Evolutionary conservation across 2,888 invertebrate genomes (phyloP).

Genomic region (Noctua janthe): DNA sequence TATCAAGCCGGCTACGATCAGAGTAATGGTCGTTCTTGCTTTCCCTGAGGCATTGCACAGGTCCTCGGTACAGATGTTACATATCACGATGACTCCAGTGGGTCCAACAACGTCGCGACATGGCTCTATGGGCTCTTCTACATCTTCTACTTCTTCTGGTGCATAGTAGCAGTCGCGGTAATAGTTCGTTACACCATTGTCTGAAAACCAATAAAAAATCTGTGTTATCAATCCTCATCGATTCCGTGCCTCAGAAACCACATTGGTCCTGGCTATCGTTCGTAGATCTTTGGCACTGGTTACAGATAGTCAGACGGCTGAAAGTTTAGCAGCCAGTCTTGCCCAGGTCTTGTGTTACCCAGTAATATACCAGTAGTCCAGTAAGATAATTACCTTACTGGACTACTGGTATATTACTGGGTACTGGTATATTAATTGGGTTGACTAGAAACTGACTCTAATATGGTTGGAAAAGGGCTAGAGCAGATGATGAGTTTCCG

Average conservation of each 20-base stretch:
- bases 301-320: not conserved
- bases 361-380: too few species aligned
- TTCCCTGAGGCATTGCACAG: slow-evolving; percentile 77
- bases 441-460: not conserved
- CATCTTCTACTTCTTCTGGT: slow-evolving; percentile 16
- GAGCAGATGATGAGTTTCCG: not conserved
- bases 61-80: slow-evolving; percentile 74
- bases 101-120: slow-evolving; percentile 72
- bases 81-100: slow-evolving; percentile 65
- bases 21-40: slow-evolving; percentile 58
- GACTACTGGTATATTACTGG: too few species aligned
- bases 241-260: not conserved
- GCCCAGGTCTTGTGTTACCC: not conserved
- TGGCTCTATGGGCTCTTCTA: slow-evolving; percentile 60
- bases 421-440: not conserved
- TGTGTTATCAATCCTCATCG: not conserved
- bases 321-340: not conserved
- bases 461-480: not conserved
- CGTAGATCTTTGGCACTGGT: not conserved
- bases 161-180: slow-evolving; percentile 78
- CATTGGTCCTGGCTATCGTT: not conserved
- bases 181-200: slow-evolving; percentile 69
- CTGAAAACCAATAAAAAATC: slow-evolving; percentile 71
- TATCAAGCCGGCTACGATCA: slow-evolving; percentile 44
- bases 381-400: not conserved